These are phyloP conservation scores for Dipodomys merriami DNA, from an alignment of 2,113 vertebrate genomes.

Conservation along the genomic window DNA sequence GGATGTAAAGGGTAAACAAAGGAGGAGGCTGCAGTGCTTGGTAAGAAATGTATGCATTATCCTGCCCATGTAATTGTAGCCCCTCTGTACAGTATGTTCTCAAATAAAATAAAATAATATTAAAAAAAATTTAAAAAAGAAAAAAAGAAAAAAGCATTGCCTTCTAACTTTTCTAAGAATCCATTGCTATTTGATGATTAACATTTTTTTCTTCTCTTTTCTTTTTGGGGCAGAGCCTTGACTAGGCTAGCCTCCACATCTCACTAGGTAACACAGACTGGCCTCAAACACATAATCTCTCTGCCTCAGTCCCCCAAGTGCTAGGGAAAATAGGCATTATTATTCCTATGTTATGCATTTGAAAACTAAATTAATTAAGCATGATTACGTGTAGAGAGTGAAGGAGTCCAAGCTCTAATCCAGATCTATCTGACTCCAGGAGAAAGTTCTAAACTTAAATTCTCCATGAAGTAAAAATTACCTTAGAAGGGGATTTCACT, in stretches of 20 bases:
- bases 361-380: neutral
- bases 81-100: too few relatives aligned
- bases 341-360: neutral
- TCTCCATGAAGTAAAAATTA: neutral
- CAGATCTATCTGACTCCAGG: neutral
- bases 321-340: neutral
- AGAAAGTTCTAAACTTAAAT: slow-evolving; percentile 7
- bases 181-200: neutral
- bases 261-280: too few relatives aligned
- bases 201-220: neutral
- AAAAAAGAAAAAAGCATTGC: neutral
- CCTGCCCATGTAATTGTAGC: too few relatives aligned
- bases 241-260: too few relatives aligned
- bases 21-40: too few relatives aligned
- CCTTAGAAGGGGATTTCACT: neutral
- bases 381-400: neutral
- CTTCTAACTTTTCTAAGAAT: neutral
- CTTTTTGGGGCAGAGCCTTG: too few relatives aligned
- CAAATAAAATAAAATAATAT: too few relatives aligned
- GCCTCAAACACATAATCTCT: too few relatives aligned
- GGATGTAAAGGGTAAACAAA: too few relatives aligned
- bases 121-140: too few relatives aligned
- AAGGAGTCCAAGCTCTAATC: neutral
- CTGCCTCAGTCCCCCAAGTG: too few relatives aligned
- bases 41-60: too few relatives aligned